Percentiles rank a stretch among this genome's conserved stretches.
Conservation (phyloP, 2,888 invertebrate species). For the Helobdella robusta region DNA sequence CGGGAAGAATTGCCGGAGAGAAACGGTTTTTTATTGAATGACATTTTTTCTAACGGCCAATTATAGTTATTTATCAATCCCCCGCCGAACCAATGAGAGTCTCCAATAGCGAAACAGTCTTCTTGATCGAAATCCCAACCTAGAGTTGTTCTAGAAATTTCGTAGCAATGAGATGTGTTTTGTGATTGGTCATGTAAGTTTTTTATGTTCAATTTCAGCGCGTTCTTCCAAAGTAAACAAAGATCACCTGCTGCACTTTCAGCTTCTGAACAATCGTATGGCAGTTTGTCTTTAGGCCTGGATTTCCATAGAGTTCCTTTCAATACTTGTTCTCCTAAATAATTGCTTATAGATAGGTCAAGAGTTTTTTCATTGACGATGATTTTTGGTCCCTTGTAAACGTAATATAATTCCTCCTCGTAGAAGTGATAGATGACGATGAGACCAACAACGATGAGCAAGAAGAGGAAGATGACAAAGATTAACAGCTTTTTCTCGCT, state of each 20-base stretch:
- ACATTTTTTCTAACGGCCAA: constrained; percentile 66
- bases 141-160: constrained; percentile 18
- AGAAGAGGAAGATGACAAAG: constrained; percentile 25
- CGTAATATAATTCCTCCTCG: constrained; percentile 18
- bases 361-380: constrained; percentile 17
- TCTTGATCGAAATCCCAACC: constrained; percentile 5
- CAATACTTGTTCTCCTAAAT: constrained; percentile 10
- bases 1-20: constrained; percentile 9
- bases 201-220: constrained; percentile 13
- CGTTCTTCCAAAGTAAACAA: constrained; percentile 27
- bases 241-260: constrained; percentile 10
- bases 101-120: constrained; percentile 62
- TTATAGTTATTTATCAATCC: constrained; percentile 62
- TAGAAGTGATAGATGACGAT: constrained; percentile 26
- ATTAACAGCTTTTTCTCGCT: constrained; percentile 20
- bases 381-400: constrained; percentile 18
- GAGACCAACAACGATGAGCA: constrained; percentile 25
- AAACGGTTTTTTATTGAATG: constrained; percentile 38
- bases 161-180: constrained; percentile 21
- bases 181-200: background rate
- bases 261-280: constrained; percentile 19
- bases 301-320: constrained; percentile 22
- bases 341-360: constrained; percentile 17
- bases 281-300: constrained; percentile 14
- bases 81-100: constrained; percentile 67